Conservation (phyloP, 2,113 vertebrate species). For the Rhizomys pruinosus region DNA sequence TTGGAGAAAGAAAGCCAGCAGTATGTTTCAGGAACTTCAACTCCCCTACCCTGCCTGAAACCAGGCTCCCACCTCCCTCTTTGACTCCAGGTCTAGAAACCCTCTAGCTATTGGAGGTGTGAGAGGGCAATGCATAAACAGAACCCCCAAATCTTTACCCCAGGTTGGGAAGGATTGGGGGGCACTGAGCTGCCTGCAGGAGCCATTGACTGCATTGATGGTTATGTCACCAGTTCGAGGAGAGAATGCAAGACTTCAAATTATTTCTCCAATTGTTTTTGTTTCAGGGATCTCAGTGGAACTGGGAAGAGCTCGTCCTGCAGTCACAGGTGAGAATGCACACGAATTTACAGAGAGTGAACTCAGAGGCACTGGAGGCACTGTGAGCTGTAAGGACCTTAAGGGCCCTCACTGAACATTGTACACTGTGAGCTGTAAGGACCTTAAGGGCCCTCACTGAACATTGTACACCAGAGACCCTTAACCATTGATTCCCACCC, state of each 20-base stretch:
- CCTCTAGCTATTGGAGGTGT: not conserved
- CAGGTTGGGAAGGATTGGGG: not conserved
- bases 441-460: not conserved
- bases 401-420: not conserved
- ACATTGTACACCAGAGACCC: fast-evolving
- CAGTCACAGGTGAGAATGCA: too few species aligned
- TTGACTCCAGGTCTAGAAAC: not conserved
- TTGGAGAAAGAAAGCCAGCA: too few species aligned
- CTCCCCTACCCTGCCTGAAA: not conserved
- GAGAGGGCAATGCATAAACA: fast-evolving
- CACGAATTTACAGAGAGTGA: not conserved
- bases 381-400: not conserved
- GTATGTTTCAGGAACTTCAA: not conserved
- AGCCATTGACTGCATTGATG: fast-evolving
- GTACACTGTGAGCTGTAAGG: not conserved
- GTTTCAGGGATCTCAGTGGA: not conserved
- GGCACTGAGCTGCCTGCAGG: fast-evolving
- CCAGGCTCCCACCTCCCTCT: not conserved
- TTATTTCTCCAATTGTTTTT: not conserved
- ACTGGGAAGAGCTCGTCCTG: not conserved
- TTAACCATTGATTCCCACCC: not conserved
- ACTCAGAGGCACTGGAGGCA: fast-evolving
- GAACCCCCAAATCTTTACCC: not conserved
- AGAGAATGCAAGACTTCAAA: not conserved
- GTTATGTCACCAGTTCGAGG: fast-evolving